Evolutionary conservation across 2,888 invertebrate species (phyloP).

Genomic region (Eutolmus rufibarbis): DNA sequence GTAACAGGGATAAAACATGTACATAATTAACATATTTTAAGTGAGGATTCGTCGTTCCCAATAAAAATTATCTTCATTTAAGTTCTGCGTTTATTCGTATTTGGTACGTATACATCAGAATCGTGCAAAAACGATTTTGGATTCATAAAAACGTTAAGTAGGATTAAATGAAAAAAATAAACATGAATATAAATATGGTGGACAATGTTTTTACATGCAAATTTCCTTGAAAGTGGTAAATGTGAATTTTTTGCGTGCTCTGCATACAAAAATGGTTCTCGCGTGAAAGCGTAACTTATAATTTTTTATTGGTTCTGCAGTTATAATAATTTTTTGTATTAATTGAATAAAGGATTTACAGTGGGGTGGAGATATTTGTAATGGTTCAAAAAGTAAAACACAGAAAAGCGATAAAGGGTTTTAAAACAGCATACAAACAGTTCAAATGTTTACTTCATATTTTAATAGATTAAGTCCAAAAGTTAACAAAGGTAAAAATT

Average conservation of each 20-base stretch:
- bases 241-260: background rate
- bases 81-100: background rate
- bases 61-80: background rate
- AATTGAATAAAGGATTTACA: background rate
- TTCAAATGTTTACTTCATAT: too few relatives aligned
- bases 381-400: too few relatives aligned
- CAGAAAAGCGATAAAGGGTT: too few relatives aligned
- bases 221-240: background rate
- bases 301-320: background rate
- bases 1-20: background rate
- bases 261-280: background rate
- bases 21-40: background rate
- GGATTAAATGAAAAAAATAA: background rate
- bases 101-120: background rate
- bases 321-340: background rate
- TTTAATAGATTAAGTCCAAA: too few relatives aligned
- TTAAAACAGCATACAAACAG: too few relatives aligned
- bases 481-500: too few relatives aligned
- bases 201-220: background rate
- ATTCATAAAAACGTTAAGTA: background rate
- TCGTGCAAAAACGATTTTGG: background rate
- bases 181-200: background rate
- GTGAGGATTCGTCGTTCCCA: background rate
- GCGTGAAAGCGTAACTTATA: background rate
- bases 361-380: background rate